Conservation (phyloP, 1,140 invertebrate species). For the Melanaphis sacchari region DNA sequence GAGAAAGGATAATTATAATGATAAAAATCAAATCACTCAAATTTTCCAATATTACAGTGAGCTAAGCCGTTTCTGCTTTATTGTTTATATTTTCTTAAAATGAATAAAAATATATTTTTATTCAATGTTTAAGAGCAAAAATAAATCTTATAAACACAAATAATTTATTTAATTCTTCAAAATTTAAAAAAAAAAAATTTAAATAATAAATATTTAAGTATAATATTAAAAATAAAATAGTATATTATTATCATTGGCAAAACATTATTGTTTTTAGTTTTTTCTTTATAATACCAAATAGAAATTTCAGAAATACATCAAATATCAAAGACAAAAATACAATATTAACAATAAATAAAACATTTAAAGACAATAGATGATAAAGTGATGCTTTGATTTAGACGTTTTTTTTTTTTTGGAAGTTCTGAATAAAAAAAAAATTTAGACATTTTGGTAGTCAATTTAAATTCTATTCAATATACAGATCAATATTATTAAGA, state of each 20-base stretch:
- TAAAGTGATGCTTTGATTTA: neutral
- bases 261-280: neutral
- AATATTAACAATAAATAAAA: slow-evolving; percentile 1
- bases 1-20: neutral
- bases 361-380: neutral
- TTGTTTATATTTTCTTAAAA: neutral
- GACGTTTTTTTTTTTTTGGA: neutral
- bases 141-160: neutral
- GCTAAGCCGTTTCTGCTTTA: neutral
- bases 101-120: neutral
- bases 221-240: neutral
- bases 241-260: neutral
- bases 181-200: neutral
- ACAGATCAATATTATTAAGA: neutral
- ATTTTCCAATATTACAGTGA: neutral
- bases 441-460: neutral
- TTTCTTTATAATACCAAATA: neutral
- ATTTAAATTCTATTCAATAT: neutral
- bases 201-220: neutral
- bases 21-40: neutral
- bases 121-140: neutral
- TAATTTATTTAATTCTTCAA: neutral
- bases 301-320: neutral
- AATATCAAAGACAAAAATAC: neutral
- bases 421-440: neutral